Evolutionary conservation across 1,140 invertebrate species (phyloP).

Genomic region (Leptinotarsa undecemlineata): DNA sequence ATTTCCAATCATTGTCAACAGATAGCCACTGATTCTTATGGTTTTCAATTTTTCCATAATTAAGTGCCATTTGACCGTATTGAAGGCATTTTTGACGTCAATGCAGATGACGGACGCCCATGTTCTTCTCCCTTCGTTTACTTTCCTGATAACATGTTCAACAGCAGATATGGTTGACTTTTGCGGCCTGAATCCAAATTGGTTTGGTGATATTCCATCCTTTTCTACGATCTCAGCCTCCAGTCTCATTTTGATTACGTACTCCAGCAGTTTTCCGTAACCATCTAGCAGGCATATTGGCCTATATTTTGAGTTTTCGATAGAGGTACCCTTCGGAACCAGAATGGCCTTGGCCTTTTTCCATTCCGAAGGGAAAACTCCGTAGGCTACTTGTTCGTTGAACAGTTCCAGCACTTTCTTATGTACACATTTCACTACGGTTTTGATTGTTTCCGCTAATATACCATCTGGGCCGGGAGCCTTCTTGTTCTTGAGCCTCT

Average conservation of each 20-base stretch:
- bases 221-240: constrained; percentile 20
- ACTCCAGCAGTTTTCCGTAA: constrained; percentile 42
- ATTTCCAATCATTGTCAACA: constrained; percentile 14
- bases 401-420: background rate
- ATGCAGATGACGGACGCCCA: background rate
- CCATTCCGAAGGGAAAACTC: background rate
- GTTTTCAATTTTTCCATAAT: too few species aligned
- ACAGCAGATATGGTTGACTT: constrained; percentile 50
- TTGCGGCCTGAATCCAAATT: constrained; percentile 50
- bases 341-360: background rate
- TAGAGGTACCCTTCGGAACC: background rate
- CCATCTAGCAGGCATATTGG: constrained; percentile 43
- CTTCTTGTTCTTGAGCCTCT: background rate
- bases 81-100: background rate
- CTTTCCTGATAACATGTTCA: constrained; percentile 26
- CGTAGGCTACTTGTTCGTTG: background rate
- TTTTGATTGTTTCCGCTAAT: background rate
- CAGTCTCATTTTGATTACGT: constrained; percentile 32
- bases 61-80: too few species aligned
- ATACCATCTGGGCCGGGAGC: background rate
- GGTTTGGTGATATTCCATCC: constrained; percentile 34
- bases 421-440: background rate
- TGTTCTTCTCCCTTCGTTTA: background rate
- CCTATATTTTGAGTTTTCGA: constrained; percentile 23
- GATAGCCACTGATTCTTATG: constrained; percentile 14